A percentile compares a stretch with the other conserved stretches of the same genome.
Evolutionary conservation across 1,140 invertebrate species (phyloP).

Genomic region (Telenomus remus): DNA sequence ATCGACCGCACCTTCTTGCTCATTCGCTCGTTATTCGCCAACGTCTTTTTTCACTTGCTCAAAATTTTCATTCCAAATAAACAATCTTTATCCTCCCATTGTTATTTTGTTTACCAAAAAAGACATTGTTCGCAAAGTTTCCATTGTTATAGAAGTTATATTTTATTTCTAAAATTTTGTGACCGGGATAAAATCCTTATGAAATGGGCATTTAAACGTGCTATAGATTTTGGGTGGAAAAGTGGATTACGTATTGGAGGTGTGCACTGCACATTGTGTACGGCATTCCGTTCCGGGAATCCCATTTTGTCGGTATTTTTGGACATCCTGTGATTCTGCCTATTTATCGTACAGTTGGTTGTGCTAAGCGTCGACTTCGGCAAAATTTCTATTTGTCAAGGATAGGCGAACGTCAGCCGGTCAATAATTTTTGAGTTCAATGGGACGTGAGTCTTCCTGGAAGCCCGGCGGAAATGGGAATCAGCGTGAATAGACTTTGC

Average conservation of each 20-base stretch:
- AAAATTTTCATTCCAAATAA: too few species aligned
- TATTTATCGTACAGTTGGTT: neutral
- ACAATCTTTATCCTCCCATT: too few species aligned
- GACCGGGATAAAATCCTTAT: too few species aligned
- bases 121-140: too few species aligned
- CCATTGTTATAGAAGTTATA: too few species aligned
- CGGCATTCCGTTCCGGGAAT: conserved; percentile 5
- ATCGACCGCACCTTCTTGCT: conserved; percentile 28
- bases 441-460: conserved; percentile 6
- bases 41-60: too few species aligned
- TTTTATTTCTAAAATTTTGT: too few species aligned
- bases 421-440: conserved; percentile 7
- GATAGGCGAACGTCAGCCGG: neutral
- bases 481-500: conserved; percentile 11
- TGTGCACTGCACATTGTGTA: neutral
- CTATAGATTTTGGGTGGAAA: too few species aligned
- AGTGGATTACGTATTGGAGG: too few species aligned
- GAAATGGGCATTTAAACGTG: too few species aligned
- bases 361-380: neutral
- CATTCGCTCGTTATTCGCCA: too few species aligned
- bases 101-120: too few species aligned
- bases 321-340: conserved; percentile 2
- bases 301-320: conserved; percentile 11
- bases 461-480: conserved; percentile 23
- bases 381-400: neutral